Conservation (phyloP, 2,797 vertebrate species). For the Tadarida brasiliensis region DNA sequence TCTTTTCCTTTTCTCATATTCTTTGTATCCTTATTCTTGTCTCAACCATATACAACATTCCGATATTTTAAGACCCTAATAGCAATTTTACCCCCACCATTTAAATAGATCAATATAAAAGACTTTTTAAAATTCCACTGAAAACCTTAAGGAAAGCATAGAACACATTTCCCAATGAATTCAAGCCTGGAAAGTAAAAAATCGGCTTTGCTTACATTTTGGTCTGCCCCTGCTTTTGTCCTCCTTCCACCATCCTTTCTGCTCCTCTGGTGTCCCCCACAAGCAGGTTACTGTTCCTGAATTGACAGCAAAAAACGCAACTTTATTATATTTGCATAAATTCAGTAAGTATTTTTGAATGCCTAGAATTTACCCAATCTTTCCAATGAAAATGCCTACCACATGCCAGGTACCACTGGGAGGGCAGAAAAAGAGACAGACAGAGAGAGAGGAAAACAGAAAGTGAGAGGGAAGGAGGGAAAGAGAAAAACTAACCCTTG, state of each 20-base stretch:
- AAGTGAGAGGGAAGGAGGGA: background rate
- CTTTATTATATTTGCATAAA: background rate
- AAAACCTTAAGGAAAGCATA: background rate
- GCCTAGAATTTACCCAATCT: background rate
- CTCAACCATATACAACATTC: background rate
- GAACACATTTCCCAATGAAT: background rate
- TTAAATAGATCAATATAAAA: conserved; percentile 36
- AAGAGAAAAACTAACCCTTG: background rate
- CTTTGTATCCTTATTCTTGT: conserved; percentile 3
- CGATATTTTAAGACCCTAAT: conserved; percentile 3
- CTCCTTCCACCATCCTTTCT: background rate
- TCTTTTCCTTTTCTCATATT: background rate
- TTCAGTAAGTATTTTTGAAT: background rate
- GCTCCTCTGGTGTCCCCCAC: background rate
- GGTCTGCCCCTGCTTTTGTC: background rate
- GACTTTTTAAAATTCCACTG: background rate
- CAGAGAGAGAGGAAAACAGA: background rate
- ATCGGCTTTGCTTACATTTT: background rate
- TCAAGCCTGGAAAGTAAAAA: conserved; percentile 3
- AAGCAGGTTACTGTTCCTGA: background rate
- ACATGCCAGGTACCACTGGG: background rate
- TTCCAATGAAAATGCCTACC: background rate
- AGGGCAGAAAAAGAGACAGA: background rate
- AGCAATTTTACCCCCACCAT: background rate
- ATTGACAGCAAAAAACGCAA: background rate